Percentiles rank a stretch among this genome's conserved stretches.
Conservation (phyloP, 2,113 vertebrate genomes). For the Alligator mississippiensis region DNA sequence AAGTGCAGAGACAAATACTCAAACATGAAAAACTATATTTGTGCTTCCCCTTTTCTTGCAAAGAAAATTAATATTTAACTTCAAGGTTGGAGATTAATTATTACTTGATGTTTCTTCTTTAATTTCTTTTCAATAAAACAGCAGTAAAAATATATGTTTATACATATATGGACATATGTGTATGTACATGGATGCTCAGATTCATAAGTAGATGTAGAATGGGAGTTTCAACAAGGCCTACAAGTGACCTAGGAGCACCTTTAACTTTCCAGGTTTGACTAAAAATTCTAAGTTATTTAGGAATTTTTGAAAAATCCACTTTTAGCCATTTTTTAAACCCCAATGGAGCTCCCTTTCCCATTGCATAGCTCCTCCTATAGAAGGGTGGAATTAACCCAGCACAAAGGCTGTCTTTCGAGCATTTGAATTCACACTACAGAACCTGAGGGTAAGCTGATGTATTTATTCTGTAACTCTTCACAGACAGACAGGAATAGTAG, state of each 20-base stretch:
- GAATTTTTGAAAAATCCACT: background rate
- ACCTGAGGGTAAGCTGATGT: accelerated
- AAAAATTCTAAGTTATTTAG: background rate
- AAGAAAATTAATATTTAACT: slow-evolving; percentile 15
- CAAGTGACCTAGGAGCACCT: background rate
- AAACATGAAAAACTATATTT: slow-evolving; percentile 19
- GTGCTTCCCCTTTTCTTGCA: background rate
- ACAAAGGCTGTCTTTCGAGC: background rate
- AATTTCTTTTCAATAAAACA: background rate
- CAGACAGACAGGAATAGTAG: no score
- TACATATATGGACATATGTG: background rate
- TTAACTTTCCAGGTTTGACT: background rate
- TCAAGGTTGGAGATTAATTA: background rate
- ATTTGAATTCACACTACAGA: background rate
- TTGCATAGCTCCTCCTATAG: background rate
- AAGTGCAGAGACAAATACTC: slow-evolving; percentile 4
- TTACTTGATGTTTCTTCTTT: background rate
- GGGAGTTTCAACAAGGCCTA: background rate
- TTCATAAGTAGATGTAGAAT: background rate
- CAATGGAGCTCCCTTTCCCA: background rate
- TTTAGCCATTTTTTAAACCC: background rate
- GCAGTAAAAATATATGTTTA: background rate
- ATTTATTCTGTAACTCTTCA: background rate
- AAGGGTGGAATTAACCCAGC: background rate
- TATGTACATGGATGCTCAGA: background rate